Conservation (phyloP, 2,113 vertebrate species). For the Noctilio leporinus region DNA sequence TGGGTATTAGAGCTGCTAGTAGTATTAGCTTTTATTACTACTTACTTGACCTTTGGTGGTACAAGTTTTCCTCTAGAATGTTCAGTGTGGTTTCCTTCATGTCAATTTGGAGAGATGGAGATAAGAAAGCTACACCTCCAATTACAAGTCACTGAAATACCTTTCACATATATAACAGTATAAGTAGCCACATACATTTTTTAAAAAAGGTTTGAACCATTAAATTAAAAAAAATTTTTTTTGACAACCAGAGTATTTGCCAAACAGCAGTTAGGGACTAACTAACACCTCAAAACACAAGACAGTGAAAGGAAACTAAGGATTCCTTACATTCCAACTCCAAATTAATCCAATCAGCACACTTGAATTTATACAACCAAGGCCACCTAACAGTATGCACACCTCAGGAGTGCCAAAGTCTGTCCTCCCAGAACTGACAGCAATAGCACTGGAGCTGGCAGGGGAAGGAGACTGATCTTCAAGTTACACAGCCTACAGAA, state of each 20-base stretch:
- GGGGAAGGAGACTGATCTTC: too few species aligned
- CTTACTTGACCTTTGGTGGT: background rate
- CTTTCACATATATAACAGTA: background rate
- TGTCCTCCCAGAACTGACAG: background rate
- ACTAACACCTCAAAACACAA: background rate
- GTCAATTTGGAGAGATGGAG: background rate
- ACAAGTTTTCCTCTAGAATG: background rate
- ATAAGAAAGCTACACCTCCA: background rate
- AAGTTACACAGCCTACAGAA: background rate
- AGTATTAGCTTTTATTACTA: background rate
- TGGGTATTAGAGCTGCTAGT: background rate
- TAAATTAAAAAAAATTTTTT: background rate
- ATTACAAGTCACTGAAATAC: background rate
- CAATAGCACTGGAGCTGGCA: rapidly evolving
- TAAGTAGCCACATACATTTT: background rate
- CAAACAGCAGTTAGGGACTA: background rate
- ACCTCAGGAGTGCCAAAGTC: background rate
- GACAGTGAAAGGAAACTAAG: background rate
- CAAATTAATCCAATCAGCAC: background rate
- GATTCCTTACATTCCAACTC: background rate
- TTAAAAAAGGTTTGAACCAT: background rate
- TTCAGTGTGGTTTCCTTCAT: background rate
- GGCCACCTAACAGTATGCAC: background rate
- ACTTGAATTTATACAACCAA: background rate
- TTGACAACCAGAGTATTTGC: background rate